phyloP scores from a whole-genome alignment of 2,113 vertebrate genomes.

The Scomber japonicus region DNA sequence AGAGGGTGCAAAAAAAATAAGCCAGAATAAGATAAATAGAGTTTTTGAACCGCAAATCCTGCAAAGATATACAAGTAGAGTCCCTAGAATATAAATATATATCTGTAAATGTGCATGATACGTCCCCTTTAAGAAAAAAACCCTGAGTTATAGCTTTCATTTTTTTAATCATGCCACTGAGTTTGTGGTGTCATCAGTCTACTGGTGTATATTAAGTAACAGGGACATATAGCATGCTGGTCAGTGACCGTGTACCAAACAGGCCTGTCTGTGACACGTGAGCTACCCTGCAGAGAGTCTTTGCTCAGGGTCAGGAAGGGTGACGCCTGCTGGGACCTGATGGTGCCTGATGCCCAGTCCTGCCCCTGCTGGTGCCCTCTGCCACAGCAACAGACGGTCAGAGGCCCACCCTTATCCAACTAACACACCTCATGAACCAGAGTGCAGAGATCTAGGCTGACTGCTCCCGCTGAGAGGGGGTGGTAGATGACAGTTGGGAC shows the following conservation, averaged over 20 bases:
- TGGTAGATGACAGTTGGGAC: slow-evolving; percentile 56
- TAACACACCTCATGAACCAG: slow-evolving; percentile 41
- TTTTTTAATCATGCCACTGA: not conserved
- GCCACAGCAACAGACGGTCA: slow-evolving; percentile 56
- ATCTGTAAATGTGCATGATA: no score
- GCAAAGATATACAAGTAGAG: no score
- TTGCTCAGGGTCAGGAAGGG: slow-evolving; percentile 21
- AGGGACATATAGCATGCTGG: not conserved
- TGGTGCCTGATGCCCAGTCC: slow-evolving; percentile 5
- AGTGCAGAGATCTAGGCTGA: slow-evolving; percentile 43
- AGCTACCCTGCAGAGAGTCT: slow-evolving; percentile 24
- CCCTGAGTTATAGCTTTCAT: no score
- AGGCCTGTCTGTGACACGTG: slow-evolving; percentile 4
- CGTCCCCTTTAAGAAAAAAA: no score
- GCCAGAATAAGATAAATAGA: no score
- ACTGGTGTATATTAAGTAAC: not conserved
- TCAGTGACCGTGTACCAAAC: not conserved
- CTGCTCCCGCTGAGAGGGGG: slow-evolving; percentile 54
- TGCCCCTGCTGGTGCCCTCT: slow-evolving; percentile 11
- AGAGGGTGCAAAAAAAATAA: no score
- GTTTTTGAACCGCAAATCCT: no score
- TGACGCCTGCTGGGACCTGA: slow-evolving; percentile 26
- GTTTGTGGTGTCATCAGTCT: not conserved
- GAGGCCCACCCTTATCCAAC: slow-evolving; percentile 27
- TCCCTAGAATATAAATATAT: no score